These are phyloP conservation scores for Tragelaphus scriptus DNA, from an alignment of 2,113 vertebrate species.

Conservation along the genomic window DNA sequence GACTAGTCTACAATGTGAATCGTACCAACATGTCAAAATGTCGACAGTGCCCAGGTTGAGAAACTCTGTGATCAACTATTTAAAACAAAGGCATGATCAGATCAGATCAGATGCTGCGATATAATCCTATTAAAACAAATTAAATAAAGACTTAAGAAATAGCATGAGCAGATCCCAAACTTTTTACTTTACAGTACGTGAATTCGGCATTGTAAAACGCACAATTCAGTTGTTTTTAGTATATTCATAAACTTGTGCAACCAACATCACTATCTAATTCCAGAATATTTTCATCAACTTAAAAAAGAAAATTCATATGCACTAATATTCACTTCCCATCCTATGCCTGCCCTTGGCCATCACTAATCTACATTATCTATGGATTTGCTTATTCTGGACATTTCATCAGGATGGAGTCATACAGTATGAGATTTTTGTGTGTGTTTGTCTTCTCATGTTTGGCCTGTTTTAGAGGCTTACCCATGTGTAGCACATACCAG, in stretches of 20 bases:
- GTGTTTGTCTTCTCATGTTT: not conserved
- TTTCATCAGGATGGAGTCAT: not conserved
- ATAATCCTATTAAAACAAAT: not conserved
- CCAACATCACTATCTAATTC: not conserved
- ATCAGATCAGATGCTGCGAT: too few relatives aligned
- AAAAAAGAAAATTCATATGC: not conserved
- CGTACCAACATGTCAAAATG: not conserved
- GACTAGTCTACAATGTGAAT: not conserved
- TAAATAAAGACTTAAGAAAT: not conserved
- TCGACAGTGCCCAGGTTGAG: not conserved
- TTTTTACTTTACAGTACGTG: not conserved
- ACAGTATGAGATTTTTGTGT: not conserved
- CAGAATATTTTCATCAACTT: not conserved
- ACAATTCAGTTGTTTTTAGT: not conserved
- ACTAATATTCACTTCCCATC: not conserved
- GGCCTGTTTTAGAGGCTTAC: not conserved
- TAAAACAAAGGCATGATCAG: not conserved
- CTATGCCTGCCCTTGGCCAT: not conserved
- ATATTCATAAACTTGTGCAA: not conserved
- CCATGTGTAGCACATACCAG: not conserved
- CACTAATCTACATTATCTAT: not conserved
- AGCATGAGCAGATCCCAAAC: not conserved
- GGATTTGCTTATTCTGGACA: not conserved
- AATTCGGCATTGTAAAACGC: not conserved
- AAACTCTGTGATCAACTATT: not conserved